These are phyloP conservation scores for Laterallus jamaicensis DNA, from an alignment of 2,113 vertebrate genomes.

Conservation along the genomic window DNA sequence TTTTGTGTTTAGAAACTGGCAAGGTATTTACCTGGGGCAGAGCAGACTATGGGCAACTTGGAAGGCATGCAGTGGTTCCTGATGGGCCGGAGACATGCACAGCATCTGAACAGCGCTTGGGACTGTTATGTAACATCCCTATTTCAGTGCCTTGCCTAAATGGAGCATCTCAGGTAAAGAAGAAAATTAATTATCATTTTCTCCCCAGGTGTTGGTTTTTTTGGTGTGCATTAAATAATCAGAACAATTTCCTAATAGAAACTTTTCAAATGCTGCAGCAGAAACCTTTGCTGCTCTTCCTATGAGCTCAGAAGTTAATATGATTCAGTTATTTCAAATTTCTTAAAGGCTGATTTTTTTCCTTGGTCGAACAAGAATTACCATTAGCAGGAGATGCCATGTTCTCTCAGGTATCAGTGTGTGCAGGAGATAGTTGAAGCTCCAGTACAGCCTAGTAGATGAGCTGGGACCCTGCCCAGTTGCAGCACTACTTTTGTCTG, in stretches of 20 bases:
- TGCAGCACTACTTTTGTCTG: conserved; percentile 26
- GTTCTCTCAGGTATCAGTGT: neutral
- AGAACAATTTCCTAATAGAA: neutral
- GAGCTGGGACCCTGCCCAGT: neutral
- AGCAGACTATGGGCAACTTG: conserved; percentile 89
- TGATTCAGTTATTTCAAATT: neutral
- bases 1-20: conserved; percentile 82
- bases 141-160: conserved; percentile 73
- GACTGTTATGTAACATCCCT: conserved; percentile 56
- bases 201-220: too few relatives aligned
- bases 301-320: neutral
- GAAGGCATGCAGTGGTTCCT: conserved; percentile 44
- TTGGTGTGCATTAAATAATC: neutral
- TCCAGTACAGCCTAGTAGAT: neutral
- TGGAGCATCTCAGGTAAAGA: conserved; percentile 84
- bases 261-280: neutral
- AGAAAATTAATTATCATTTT: neutral
- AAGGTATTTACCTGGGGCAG: conserved; percentile 92
- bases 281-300: neutral
- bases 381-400: neutral
- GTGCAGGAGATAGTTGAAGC: conserved; percentile 10
- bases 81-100: neutral
- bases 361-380: neutral
- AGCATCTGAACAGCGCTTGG: neutral
- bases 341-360: neutral